Percentiles rank a stretch among this genome's conserved stretches.
Evolutionary conservation across 1,140 invertebrate species (phyloP).

Genomic region (Drosophila dunni): DNA sequence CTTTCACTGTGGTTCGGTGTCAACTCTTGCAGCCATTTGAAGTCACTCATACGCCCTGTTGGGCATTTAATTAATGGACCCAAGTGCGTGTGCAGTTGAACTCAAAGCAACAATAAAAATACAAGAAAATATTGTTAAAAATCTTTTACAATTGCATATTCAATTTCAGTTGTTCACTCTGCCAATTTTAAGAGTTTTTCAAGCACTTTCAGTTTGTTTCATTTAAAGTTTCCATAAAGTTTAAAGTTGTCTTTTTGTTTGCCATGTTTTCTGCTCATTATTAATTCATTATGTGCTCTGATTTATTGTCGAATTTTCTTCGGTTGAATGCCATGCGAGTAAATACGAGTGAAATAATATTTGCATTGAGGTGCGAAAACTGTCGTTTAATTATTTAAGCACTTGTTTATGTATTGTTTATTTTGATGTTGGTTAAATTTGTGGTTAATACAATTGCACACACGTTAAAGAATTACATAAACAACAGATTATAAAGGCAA

Average conservation of each 20-base stretch:
- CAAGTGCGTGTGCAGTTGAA: conserved; percentile 46
- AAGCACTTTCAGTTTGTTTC: conserved; percentile 31
- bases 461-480: neutral
- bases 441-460: conserved; percentile 26
- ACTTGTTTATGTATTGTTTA: conserved; percentile 20
- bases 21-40: conserved; percentile 8
- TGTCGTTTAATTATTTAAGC: conserved; percentile 67
- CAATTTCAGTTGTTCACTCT: conserved; percentile 31
- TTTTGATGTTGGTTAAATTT: conserved; percentile 36
- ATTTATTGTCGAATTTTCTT: conserved; percentile 49
- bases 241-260: conserved; percentile 18
- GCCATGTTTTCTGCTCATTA: conserved; percentile 59
- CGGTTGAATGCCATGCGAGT: neutral
- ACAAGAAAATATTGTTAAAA: conserved; percentile 16
- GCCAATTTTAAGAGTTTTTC: conserved; percentile 20
- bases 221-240: conserved; percentile 35
- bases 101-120: conserved; percentile 26
- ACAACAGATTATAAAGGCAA: too few relatives aligned
- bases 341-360: conserved; percentile 57
- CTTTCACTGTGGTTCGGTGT: conserved; percentile 5
- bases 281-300: conserved; percentile 63
- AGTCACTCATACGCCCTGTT: conserved; percentile 64
- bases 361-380: conserved; percentile 68
- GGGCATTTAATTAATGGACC: conserved; percentile 73
- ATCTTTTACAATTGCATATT: conserved; percentile 39